Percentiles rank a stretch among this genome's conserved stretches.
Conservation (phyloP, 2,113 vertebrate genomes). For the Erinaceus europaeus region DNA sequence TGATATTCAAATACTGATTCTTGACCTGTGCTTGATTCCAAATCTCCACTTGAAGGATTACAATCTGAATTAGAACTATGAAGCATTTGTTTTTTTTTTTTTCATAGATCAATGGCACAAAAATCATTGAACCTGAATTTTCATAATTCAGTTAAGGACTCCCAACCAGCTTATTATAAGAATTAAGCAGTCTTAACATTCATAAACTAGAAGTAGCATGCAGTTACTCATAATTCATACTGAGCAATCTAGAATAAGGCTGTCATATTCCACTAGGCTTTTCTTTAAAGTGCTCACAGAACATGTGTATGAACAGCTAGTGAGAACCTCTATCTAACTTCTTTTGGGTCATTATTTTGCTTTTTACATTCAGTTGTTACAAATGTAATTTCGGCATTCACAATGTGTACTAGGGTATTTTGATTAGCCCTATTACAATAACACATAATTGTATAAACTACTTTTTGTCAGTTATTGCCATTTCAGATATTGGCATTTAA, state of each 20-base stretch:
- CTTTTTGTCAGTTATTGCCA: neutral
- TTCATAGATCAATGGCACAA: neutral
- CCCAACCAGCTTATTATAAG: neutral
- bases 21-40: too few species aligned
- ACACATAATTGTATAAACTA: neutral
- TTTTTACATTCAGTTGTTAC: neutral
- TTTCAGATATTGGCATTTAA: neutral
- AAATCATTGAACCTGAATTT: neutral
- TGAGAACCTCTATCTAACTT: neutral
- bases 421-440: neutral
- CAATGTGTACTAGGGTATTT: neutral
- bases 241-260: neutral
- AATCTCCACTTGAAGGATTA: too few species aligned
- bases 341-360: neutral
- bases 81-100: constrained; percentile 11
- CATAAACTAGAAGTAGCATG: neutral
- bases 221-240: neutral
- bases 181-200: constrained; percentile 14
- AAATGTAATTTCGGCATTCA: neutral
- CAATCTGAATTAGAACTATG: too few species aligned
- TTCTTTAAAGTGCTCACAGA: neutral
- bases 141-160: neutral
- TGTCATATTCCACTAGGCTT: neutral
- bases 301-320: neutral
- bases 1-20: too few species aligned